Evolutionary conservation across 1,140 invertebrate species (phyloP), one percentile per base, ranked within the genome.

Genomic region (Pygmarrhopalites habei): DNA sequence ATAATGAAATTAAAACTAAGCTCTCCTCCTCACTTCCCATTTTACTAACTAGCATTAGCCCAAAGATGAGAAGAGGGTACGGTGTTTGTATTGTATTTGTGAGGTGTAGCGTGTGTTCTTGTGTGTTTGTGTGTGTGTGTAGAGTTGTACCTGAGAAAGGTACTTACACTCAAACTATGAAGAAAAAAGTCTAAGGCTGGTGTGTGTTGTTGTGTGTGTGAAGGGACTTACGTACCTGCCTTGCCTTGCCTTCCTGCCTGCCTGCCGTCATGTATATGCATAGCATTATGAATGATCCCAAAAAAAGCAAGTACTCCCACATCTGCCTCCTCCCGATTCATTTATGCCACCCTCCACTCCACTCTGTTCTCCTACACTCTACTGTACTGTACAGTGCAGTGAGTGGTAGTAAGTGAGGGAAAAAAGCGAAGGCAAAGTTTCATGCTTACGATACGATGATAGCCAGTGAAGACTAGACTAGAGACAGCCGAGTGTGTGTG

Each of bases 311-410:
- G 52, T 62, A 62, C 60, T 56, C 60, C 60, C 60, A 66, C 64
- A 66, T 66, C 64, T 66, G 64, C 64, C 64, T 66, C 64, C 64
- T 66, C 64, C 64, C 64, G 64, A 66, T 66, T 66, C 64, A 66
- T 66, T 66, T 66, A 58, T 26, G 28, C 64, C 64, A 66, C 64
- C 64, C 64, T 66, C 44, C 62, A 60, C 5, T 15, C 5, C 32
- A 35, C 32, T 7, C 32, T 35, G 32, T 35, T 7, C 32, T n/a
- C 15, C 32, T 35, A 35, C 32, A 35, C 5, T 35, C 32, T 15
- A 35, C 32, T 35, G 32, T 35, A 35, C 32, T 35, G 32, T 35
- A 35, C 32, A 35, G 32, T 35, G 32, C 32, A 35, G 5, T 7
- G 32, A 7, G 32, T 7, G 32, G 15, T 5, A 35, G 32, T 35